Evolutionary conservation across 2,113 vertebrate species (phyloP).

Genomic region (Cheirogaleus medius): DNA sequence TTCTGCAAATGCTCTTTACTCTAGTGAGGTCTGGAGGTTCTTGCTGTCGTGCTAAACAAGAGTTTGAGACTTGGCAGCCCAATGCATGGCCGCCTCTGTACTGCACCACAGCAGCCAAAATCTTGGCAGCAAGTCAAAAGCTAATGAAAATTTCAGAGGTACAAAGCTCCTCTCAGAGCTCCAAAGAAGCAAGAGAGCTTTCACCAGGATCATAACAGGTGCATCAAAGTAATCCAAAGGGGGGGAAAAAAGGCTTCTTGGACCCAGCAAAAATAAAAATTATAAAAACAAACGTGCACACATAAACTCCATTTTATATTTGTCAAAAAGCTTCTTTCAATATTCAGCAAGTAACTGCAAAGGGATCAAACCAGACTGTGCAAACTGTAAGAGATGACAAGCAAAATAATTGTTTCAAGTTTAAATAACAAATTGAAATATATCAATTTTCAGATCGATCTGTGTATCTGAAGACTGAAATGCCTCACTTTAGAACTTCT

Average conservation of each 20-base stretch:
- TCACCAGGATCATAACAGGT: constrained; percentile 69
- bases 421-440: constrained; percentile 49
- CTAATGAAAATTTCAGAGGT: constrained; percentile 81
- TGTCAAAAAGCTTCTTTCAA: not conserved
- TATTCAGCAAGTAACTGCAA: not conserved
- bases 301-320: not conserved
- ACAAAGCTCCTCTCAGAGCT: constrained; percentile 69
- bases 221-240: constrained; percentile 55
- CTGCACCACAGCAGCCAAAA: not conserved
- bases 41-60: not conserved
- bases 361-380: constrained; percentile 49
- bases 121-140: constrained; percentile 74
- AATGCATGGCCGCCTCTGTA: not conserved
- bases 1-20: not conserved
- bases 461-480: constrained; percentile 15
- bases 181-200: constrained; percentile 69
- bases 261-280: constrained; percentile 47
- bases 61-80: constrained; percentile 40
- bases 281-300: not conserved
- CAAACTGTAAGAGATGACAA: constrained; percentile 59
- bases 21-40: not conserved
- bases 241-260: not conserved
- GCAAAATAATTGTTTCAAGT: not conserved
- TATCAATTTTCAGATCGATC: too few species aligned
- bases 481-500: constrained; percentile 54